Evolutionary conservation across 2,113 vertebrate genomes (phyloP), one percentile per base, ranked within the genome.

Genomic region (Epinephelus fuscoguttatus): DNA sequence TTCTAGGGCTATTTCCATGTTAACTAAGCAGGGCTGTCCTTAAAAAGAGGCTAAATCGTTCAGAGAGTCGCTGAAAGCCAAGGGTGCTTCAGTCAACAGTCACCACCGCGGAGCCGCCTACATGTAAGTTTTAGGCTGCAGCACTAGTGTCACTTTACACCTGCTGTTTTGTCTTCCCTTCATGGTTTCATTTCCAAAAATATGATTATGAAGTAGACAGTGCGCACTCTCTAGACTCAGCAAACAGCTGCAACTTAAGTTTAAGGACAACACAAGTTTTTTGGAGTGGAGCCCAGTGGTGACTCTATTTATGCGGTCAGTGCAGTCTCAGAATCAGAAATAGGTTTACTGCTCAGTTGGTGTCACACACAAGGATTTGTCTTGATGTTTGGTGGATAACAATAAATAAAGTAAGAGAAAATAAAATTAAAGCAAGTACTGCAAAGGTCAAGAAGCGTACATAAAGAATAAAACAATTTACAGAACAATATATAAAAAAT

Each of bases 1-100:
- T 69, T 80, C 50, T 21, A 9, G 19, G 61, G 55, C 23, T 63
- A 49, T 75, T 49, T 75, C 79, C 52, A 64, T 42, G 64, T 50
- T 57, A 80, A 72, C 70, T 56, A 56, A 50, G 72, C 73, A 78
- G 60, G 0, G n/a, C 18, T 73, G 73, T 76, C 53, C 72, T 81
- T 71, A 71, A 47, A 75, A 81, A 56, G 60, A 70, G 19, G 27
- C 56, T 33, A 40, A 70, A 57, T 74, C 56, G 30, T 50, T 56
- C 18, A 50, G 12, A 60, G 53, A 49, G n/a, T 12, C 1, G 4
- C 55, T 68, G 45, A 45, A 66, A 33, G 55, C 15, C 0, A 18
- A 53, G 18, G 25, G 59, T 63, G 50, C 62, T 73, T 72, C 56
- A 72, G 67, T 37, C 33, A 45, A 60, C 45, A 72, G 68, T 42